Percentiles rank a stretch among this genome's conserved stretches.
These are phyloP conservation scores for Periophthalmodon schlosseri DNA, from an alignment of 2,113 vertebrate species.

Conservation along the genomic window DNA sequence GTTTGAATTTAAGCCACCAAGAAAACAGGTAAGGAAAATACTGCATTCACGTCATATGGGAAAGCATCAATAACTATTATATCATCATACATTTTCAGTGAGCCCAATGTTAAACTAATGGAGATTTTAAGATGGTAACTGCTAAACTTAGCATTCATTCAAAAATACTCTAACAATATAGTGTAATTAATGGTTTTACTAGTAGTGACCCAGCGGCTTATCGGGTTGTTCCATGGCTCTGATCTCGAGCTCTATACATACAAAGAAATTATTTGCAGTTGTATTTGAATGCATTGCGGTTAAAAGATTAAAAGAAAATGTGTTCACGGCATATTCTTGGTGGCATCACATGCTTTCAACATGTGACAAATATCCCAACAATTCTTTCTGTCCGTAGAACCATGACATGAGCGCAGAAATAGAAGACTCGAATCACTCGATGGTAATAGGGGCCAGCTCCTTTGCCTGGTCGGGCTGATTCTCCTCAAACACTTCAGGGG, in stretches of 20 bases:
- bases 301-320: constrained; percentile 3
- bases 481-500: constrained; percentile 79
- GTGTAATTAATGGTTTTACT: no score
- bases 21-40: constrained; percentile 49
- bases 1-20: constrained; percentile 56
- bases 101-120: no score
- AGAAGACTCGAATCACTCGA: constrained; percentile 80
- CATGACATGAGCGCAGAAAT: constrained; percentile 54
- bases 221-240: no score
- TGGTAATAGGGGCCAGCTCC: constrained; percentile 89
- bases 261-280: neutral
- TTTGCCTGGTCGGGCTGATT: constrained; percentile 78
- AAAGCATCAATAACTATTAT: constrained; percentile 23
- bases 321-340: neutral
- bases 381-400: constrained; percentile 2
- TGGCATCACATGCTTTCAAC: constrained; percentile 19
- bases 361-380: constrained; percentile 14
- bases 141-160: no score
- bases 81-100: no score
- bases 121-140: no score
- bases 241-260: neutral
- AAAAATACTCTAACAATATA: no score
- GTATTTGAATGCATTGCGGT: constrained; percentile 16
- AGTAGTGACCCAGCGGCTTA: no score
- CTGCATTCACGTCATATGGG: constrained; percentile 67